These are phyloP conservation scores for Cyanoderma ruficeps DNA, from an alignment of 2,113 vertebrate genomes.

Conservation along the genomic window DNA sequence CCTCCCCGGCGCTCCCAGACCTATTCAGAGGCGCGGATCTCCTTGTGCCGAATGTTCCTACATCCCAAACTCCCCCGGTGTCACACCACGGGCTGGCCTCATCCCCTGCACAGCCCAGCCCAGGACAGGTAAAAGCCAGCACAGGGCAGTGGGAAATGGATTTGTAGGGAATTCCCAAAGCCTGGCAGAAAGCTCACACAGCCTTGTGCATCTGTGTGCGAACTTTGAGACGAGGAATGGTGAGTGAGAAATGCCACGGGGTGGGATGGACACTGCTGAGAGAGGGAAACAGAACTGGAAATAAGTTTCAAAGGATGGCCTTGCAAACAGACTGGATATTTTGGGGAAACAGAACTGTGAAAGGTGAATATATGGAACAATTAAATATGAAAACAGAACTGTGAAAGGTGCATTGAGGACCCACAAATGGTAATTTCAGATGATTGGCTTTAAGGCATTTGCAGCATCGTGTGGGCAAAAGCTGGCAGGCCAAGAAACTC, in stretches of 20 bases:
- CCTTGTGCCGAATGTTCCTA: too few species aligned
- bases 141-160: neutral
- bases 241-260: too few species aligned
- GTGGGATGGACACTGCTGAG: too few species aligned
- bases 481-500: neutral
- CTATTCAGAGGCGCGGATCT: too few species aligned
- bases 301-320: too few species aligned
- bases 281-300: neutral
- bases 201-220: too few species aligned
- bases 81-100: neutral
- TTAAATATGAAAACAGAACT: too few species aligned
- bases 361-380: neutral
- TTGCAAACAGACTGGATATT: neutral
- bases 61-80: too few species aligned
- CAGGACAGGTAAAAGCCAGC: neutral
- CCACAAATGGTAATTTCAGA: neutral
- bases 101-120: too few species aligned
- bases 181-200: too few species aligned
- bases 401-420: neutral
- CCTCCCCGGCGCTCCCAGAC: neutral
- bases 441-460: neutral
- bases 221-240: too few species aligned
- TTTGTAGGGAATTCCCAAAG: too few species aligned
- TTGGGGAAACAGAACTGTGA: neutral
- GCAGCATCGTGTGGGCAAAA: neutral